Evolutionary conservation across 2,888 invertebrate genomes (phyloP), one percentile per base, ranked within the genome.

Genomic region (Agonopterix subpropinquella): DNA sequence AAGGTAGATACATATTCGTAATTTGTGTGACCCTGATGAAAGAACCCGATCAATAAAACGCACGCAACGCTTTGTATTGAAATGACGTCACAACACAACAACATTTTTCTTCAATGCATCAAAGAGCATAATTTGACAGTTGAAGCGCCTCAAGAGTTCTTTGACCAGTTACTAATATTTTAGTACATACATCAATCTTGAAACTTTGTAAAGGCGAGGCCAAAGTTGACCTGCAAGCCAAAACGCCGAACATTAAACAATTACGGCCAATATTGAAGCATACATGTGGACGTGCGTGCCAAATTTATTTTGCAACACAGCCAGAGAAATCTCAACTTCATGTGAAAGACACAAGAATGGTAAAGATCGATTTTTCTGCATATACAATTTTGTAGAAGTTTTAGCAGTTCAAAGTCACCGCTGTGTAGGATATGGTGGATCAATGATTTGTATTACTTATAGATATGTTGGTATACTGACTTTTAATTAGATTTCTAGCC

Each of bases 151-250:
- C 28, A 28, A 28, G 15, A 37, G 45, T 45, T 44, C 44, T 35
- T 44, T 44, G 44, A 44, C 44, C 42, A 15, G 8, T 44, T 11
- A 28, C 28, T 8, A 18, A 28, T 28, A 4, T 35, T n/a, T n/a
- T 44, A 11, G 4, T 11, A 28, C 28, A 28, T 28, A 28, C 44
- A 44, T 44, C 35, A 44, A 44, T 42, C 11, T 11, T 44, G 28
- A 28, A 28, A 28, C 28, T 28, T 44, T 35, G 4, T 28, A 48
- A 48, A 50, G 52, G 59, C 57, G 50, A 52, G 51, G 47, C 49
- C 50, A 36, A 54, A 47, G 50, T 18, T 49, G 50, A 49, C 51
- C 54, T 50, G 47, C 11, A 39, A 9, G 39, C 43, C 41, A 46
- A 46, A 49, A 46, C 11, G 50, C 2, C 49, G 42, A 42, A 46